Evolutionary conservation across 2,113 vertebrate species (phyloP), one percentile per base, ranked within the genome.

Genomic region (Natator depressus): DNA sequence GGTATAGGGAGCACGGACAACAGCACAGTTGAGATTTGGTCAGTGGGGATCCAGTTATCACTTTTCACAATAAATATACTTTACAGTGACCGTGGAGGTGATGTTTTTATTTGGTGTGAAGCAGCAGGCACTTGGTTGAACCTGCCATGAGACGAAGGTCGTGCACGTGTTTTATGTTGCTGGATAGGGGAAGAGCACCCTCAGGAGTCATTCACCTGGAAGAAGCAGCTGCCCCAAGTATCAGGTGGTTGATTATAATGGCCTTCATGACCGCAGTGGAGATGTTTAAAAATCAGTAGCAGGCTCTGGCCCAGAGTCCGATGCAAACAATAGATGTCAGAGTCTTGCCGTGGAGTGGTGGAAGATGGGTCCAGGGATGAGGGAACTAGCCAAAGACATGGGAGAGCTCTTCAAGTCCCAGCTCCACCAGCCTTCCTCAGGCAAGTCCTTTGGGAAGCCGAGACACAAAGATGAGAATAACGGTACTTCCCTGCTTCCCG

Each of bases 11-110:
- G 82, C 95, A 87, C 92, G 80, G 95, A 84, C 79, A 90, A 92
- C 92, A 88, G 65, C 85, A 75, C 95, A 96, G 78, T 82, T 93
- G 91, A 92, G 81, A 83, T 92, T 91, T 91, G 80, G 0, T 90
- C 89, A 95, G 69, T 27, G 13, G 8, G 59, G 95, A 89, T 95
- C 92, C 94, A 87, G 65, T 90, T 97, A 96, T 69, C 86, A 91
- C 59, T 91, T 93, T 78, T 97, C 94, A 96, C 94, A 97, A 97
- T 97, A 97, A 97, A 97, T 93, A 35, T 38, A 96, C 87, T 95
- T 97, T 96, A 96, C 85, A 87, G 94, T 55, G 89, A 95, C 87
- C 1, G 1, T 25, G 83, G 95, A 76, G 87, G 82, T 93, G 85
- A 91, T 54, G 47, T 88, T 96, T 95, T 97, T 93, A 92, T 97